Evolutionary conservation across 2,797 vertebrate species (phyloP).

Genomic region (Eulemur rubriventer): DNA sequence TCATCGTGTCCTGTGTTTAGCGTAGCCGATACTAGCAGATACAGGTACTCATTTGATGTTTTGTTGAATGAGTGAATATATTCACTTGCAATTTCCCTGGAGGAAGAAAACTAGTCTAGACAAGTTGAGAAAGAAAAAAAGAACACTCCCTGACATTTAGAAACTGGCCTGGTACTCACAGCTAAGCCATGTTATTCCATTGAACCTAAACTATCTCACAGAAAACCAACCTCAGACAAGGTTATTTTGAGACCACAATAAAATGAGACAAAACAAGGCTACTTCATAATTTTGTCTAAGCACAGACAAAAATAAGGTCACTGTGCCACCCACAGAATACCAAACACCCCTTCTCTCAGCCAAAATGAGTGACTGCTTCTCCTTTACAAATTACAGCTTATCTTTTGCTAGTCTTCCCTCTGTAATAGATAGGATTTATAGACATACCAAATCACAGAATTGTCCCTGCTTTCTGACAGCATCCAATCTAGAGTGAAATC

Average conservation of each 20-base stretch:
- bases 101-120: background rate
- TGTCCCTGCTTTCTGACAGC: background rate
- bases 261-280: conserved; percentile 12
- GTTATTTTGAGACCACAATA: background rate
- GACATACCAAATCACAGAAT: background rate
- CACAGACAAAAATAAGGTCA: conserved; percentile 35
- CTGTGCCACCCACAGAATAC: background rate
- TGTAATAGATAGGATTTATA: background rate
- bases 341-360: background rate
- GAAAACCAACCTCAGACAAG: background rate
- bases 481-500: background rate
- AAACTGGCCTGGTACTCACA: background rate
- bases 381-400: background rate
- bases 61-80: background rate
- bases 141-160: background rate
- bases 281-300: conserved; percentile 32
- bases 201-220: background rate
- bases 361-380: background rate
- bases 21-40: fast-evolving
- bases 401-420: background rate
- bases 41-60: background rate
- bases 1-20: background rate
- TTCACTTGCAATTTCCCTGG: background rate
- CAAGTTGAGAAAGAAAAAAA: background rate
- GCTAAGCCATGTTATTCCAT: background rate